Base-by-base conservation (phyloP, 2,797 vertebrate species). In the Protonibea diacanthus region DNA sequence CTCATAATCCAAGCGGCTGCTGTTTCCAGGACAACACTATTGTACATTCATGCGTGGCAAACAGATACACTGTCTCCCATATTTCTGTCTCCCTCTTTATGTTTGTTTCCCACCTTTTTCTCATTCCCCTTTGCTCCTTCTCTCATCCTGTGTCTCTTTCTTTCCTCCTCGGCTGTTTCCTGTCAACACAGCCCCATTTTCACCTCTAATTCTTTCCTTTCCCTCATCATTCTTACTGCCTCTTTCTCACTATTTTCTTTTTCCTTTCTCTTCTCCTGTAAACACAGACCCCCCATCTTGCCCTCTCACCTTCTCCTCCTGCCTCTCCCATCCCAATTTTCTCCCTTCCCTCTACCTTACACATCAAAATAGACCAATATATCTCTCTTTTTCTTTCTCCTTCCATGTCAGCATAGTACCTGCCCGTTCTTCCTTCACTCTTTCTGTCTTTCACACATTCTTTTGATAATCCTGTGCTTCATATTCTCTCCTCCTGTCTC, bases 11-110 rank as follows among this genome's bases (percentile, higher is more conserved):
- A 88, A 91, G 86, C 65, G 67, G 76, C 80, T 89, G 77, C 74
- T 44, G 91, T 94, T 94, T 92, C 93, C 93, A 84, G 51, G 92
- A 92, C 90, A 94, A 94, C 93, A 25, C 80, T 68, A 89, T 84
- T 82, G 91, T 90, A 91, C 86, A 85, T 87, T 90, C 93, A 93
- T 93, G 92, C 84, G 79, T 92, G 76, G 79, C 86, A 89, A 91
- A 93, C 86, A 90, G 86, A 92, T 83, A 82, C 87, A 79, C 82
- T 70, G 59, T 56, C 78, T 73, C 58, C 17, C 62, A 79, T 82
- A 81, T 86, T 76, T 82, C 73, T 87, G 52, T 75, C 65, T 74
- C 71, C 76, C 60, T 71, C 60, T 79, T 63, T 69, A 57, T 73
- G 18, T 81, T 76, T 82, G 47, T 89, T 60, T 74, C 60, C 66